These are phyloP conservation scores for Anolis apletophallus DNA, from an alignment of 2,797 vertebrate species.

Conservation along the genomic window DNA sequence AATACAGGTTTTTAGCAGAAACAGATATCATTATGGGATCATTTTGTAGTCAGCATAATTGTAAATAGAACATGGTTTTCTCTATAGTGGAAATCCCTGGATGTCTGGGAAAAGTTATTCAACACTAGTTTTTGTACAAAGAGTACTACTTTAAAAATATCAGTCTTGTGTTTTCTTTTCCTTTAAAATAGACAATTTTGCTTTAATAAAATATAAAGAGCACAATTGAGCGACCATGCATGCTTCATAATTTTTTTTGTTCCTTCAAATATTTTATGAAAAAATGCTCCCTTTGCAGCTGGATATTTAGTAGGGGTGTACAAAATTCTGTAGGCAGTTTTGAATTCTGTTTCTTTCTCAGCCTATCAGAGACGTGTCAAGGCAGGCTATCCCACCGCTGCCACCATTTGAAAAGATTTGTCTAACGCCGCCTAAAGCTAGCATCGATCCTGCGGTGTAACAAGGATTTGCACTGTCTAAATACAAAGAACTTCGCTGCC, in stretches of 20 bases:
- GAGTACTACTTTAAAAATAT: neutral
- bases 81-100: neutral
- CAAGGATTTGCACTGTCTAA: no score
- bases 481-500: no score
- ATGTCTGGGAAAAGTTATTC: neutral
- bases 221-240: neutral
- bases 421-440: no score
- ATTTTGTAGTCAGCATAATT: neutral
- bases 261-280: neutral
- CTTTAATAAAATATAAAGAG: neutral
- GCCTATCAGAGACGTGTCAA: no score
- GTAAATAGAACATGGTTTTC: neutral
- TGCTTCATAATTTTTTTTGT: neutral
- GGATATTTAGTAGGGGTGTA: no score
- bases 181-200: constrained; percentile 12
- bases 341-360: no score
- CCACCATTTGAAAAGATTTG: no score
- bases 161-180: neutral
- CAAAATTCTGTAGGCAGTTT: no score
- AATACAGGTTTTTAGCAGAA: constrained; percentile 9
- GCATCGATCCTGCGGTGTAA: no score
- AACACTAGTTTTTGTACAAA: neutral
- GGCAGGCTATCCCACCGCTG: no score
- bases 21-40: constrained; percentile 5
- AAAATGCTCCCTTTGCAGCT: neutral